Percentiles rank a stretch among this genome's conserved stretches.
Evolutionary conservation across 2,113 vertebrate genomes (phyloP).

Genomic region (Strix aluco): DNA sequence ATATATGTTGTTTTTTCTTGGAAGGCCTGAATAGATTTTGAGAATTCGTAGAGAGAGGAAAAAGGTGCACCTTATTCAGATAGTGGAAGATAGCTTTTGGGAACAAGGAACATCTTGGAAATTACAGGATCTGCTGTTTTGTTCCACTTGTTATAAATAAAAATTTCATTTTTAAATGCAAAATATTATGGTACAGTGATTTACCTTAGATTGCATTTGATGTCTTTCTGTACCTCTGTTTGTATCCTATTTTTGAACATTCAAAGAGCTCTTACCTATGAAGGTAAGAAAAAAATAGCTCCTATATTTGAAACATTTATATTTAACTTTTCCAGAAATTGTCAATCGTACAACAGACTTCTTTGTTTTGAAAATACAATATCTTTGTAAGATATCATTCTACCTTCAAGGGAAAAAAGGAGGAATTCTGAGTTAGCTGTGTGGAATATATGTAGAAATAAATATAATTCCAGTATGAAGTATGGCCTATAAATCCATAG

Average conservation of each 20-base stretch:
- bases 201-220: background rate
- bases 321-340: background rate
- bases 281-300: background rate
- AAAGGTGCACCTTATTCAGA: background rate
- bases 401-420: background rate
- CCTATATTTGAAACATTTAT: background rate
- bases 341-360: background rate
- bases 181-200: background rate
- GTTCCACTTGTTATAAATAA: background rate
- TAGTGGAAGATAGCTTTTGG: background rate
- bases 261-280: background rate
- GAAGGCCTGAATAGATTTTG: background rate
- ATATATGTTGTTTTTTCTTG: background rate
- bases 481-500: background rate
- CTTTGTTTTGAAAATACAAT: background rate
- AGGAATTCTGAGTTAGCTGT: background rate
- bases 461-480: background rate
- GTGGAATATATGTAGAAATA: background rate
- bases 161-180: background rate
- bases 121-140: background rate
- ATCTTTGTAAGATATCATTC: background rate
- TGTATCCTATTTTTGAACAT: background rate
- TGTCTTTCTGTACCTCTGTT: background rate
- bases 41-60: background rate
- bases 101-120: background rate